A percentile compares a stretch with the other conserved stretches of the same genome.
phyloP scores from a whole-genome alignment of 2,113 vertebrate species.

The Hyperopisus bebe region DNA sequence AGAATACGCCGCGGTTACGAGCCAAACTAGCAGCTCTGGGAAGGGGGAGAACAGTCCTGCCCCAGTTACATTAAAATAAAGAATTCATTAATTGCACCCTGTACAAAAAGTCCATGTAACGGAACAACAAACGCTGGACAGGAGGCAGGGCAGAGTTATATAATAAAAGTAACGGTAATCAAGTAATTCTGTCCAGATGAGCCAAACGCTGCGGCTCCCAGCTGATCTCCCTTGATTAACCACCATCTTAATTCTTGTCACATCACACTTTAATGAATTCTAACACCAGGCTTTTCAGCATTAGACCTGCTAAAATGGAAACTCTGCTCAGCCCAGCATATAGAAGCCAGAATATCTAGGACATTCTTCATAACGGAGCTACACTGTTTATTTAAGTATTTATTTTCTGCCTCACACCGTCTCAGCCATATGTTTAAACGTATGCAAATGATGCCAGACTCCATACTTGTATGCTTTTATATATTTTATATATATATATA shows the following conservation, averaged over 20 bases:
- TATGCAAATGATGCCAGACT: neutral
- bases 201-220: conserved; percentile 15
- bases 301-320: conserved; percentile 47
- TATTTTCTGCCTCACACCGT: neutral
- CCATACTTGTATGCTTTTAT: neutral
- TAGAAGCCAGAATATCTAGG: conserved; percentile 41
- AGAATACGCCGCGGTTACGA: neutral
- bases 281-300: conserved; percentile 42
- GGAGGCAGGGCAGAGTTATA: neutral
- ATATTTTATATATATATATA: neutral
- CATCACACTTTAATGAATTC: conserved; percentile 52
- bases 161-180: conserved; percentile 7
- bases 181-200: conserved; percentile 2
- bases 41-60: neutral
- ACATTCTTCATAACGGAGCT: neutral
- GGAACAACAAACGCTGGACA: conserved; percentile 6
- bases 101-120: neutral
- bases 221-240: conserved; percentile 20
- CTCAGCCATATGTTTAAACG: neutral
- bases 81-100: conserved; percentile 2
- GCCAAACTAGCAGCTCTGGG: neutral
- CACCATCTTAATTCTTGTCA: conserved; percentile 44
- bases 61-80: conserved; percentile 4
- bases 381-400: neutral
- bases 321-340: conserved; percentile 40